phyloP scores from a whole-genome alignment of 2,113 vertebrate genomes.

The Gallinago paraguaiae region DNA sequence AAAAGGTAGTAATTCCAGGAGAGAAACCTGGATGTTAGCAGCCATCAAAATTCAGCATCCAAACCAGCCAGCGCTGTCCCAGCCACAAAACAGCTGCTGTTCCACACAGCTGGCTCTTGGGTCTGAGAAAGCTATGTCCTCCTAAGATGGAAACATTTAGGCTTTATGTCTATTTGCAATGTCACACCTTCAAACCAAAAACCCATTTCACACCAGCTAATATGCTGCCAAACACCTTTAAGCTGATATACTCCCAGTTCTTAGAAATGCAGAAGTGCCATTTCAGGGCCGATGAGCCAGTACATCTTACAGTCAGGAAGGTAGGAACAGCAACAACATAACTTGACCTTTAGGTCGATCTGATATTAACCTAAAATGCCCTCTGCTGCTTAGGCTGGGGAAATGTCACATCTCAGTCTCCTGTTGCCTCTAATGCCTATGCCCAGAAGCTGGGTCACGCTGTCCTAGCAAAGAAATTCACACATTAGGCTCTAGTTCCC shows the following conservation, averaged over 20 bases:
- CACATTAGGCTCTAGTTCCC: not conserved
- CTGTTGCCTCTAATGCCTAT: not conserved
- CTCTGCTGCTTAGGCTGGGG: not conserved
- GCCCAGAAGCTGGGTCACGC: not conserved
- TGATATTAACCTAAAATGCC: not conserved
- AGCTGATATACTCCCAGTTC: not conserved
- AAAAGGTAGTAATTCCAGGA: not conserved
- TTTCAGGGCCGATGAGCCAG: not conserved
- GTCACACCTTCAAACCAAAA: not conserved
- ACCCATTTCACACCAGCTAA: not conserved
- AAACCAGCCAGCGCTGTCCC: not conserved
- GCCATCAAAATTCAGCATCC: not conserved
- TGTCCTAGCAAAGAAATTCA: not conserved
- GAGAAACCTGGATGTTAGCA: not conserved
- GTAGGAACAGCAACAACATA: not conserved
- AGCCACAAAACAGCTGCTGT: not conserved
- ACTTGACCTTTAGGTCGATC: not conserved
- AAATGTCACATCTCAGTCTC: not conserved
- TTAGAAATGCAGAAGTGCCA: not conserved
- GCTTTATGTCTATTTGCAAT: not conserved
- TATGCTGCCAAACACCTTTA: not conserved
- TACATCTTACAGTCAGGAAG: not conserved
- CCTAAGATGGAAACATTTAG: not conserved
- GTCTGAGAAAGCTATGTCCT: not conserved
- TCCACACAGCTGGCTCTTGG: not conserved